phyloP scores from a whole-genome alignment of 2,797 vertebrate genomes.

The Platalea minor region DNA sequence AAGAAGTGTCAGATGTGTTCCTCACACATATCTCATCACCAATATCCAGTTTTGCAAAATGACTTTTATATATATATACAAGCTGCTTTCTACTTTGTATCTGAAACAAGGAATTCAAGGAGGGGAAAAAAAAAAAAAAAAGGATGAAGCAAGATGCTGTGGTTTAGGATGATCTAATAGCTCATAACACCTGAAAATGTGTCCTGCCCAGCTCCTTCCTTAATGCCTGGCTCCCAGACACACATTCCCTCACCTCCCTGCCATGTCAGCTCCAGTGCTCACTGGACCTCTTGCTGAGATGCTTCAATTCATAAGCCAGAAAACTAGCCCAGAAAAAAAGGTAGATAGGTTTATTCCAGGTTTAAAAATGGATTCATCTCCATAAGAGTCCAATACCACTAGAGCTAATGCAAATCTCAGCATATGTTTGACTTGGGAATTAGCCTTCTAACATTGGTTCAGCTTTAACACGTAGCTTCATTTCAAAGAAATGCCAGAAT shows the following conservation, averaged over 20 bases:
- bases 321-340: not conserved
- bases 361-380: not conserved
- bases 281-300: not conserved
- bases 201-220: not conserved
- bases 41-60: not conserved
- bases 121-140: not conserved
- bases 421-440: not conserved
- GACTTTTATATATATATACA: not conserved
- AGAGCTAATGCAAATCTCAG: not conserved
- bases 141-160: not conserved
- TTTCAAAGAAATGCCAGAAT: not conserved
- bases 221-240: not conserved
- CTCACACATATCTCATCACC: not conserved
- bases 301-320: not conserved
- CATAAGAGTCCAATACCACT: not conserved
- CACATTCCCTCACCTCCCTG: rapidly evolving
- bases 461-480: not conserved
- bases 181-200: not conserved
- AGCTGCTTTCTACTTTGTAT: not conserved
- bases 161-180: not conserved
- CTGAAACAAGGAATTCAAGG: not conserved
- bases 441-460: not conserved
- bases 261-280: not conserved
- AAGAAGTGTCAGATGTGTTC: not conserved
- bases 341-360: not conserved